Percentiles rank a stretch among this genome's conserved stretches.
Conservation (phyloP, 2,113 vertebrate genomes). For the Sakesphorus luctuosus region DNA sequence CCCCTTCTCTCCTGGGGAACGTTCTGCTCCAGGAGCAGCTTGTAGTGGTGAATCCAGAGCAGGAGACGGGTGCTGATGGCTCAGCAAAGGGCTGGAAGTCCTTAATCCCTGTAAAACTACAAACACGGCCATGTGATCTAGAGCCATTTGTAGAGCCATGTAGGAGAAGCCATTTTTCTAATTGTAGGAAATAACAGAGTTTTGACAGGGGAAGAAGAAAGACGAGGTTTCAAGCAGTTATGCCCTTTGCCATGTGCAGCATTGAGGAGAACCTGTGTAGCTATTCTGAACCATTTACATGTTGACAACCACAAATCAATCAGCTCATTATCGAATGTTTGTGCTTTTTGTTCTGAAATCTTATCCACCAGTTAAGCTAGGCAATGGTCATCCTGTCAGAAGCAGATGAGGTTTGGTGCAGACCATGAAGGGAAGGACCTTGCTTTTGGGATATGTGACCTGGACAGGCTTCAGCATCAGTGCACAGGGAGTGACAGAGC, state of each 20-base stretch:
- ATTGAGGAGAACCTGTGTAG: not conserved
- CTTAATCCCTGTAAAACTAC: not conserved
- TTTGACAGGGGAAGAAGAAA: not conserved
- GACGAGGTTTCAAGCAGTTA: not conserved
- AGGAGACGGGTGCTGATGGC: not conserved
- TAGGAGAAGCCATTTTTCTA: not conserved
- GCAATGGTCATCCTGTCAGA: not conserved
- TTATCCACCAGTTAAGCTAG: not conserved
- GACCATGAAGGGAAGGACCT: accelerated
- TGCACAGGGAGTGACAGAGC: accelerated
- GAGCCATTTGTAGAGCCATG: not conserved
- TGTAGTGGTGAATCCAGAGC: not conserved
- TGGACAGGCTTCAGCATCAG: accelerated
- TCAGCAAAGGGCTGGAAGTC: not conserved
- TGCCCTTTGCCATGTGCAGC: not conserved
- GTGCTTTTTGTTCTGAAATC: not conserved
- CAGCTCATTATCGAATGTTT: not conserved
- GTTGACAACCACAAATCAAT: not conserved
- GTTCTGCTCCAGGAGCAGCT: not conserved
- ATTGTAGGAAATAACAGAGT: not conserved
- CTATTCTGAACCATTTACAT: not conserved
- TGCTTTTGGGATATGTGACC: accelerated
- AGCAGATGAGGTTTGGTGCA: not conserved
- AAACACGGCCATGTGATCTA: not conserved
- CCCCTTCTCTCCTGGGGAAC: not conserved